Conservation (phyloP, 2,113 vertebrate species). For the Clarias magur region DNA sequence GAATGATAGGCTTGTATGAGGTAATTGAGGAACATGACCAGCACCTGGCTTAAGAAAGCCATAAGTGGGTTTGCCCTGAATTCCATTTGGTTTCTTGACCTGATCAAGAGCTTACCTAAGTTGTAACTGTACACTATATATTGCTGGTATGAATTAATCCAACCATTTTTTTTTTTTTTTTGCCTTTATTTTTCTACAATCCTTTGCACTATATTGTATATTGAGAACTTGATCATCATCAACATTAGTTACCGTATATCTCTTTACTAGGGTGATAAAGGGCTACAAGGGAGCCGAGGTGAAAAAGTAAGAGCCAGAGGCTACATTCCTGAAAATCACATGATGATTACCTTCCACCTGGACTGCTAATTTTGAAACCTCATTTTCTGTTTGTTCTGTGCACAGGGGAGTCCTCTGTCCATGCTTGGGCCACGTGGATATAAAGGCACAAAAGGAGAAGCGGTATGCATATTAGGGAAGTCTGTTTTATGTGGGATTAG, state of each 20-base stretch:
- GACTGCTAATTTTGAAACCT: background rate
- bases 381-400: conserved; percentile 16
- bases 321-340: background rate
- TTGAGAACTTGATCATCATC: background rate
- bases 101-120: background rate
- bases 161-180: background rate
- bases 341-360: background rate
- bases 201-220: background rate
- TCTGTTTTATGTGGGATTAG: background rate
- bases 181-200: background rate
- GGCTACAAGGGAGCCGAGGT: conserved; percentile 78
- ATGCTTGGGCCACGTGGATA: conserved; percentile 80
- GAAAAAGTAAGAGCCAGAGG: conserved; percentile 74
- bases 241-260: background rate
- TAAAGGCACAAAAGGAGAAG: conserved; percentile 83
- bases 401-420: conserved; percentile 77
- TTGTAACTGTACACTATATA: background rate
- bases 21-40: background rate
- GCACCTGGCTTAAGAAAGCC: background rate
- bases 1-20: background rate
- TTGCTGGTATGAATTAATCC: background rate
- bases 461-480: conserved; percentile 64
- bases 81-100: background rate
- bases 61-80: background rate
- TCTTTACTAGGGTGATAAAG: conserved; percentile 77